Evolutionary conservation across 2,888 invertebrate genomes (phyloP).

Genomic region (Pollenia angustigena): DNA sequence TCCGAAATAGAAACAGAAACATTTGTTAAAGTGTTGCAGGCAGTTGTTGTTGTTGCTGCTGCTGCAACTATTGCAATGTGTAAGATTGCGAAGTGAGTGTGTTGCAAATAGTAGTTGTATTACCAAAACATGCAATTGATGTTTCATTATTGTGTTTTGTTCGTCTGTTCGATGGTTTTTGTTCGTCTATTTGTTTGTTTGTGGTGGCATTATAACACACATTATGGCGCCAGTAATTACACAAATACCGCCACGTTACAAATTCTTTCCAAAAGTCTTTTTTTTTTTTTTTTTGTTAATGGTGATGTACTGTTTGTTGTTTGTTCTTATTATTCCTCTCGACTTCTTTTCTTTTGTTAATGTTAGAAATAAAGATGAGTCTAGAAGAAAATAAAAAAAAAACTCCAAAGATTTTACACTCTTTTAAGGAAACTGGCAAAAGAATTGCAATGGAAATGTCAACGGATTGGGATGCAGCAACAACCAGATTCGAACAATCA

Average conservation of each 20-base stretch:
- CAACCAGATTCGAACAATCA: slow-evolving; percentile 11
- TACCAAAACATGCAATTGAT: slow-evolving; percentile 63
- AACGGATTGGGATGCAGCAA: slow-evolving; percentile 39
- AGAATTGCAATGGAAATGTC: slow-evolving; percentile 37
- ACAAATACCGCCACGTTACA: slow-evolving; percentile 74
- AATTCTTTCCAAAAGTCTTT: slow-evolving; percentile 65
- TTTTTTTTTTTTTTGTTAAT: slow-evolving; percentile 34
- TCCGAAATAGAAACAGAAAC: slow-evolving; percentile 19
- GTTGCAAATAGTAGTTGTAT: slow-evolving; percentile 46
- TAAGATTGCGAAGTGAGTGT: slow-evolving; percentile 2
- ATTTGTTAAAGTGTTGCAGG: slow-evolving; percentile 25
- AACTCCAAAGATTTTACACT: slow-evolving; percentile 38
- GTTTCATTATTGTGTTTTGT: slow-evolving; percentile 56
- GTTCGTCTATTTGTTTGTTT: slow-evolving; percentile 15
- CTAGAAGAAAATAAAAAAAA: not conserved
- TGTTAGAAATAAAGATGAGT: slow-evolving; percentile 64
- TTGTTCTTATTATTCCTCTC: not conserved
- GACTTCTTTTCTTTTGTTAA: slow-evolving; percentile 31
- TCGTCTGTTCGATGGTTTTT: not conserved
- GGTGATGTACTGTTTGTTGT: slow-evolving; percentile 49
- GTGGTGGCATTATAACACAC: slow-evolving; percentile 71
- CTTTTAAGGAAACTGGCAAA: slow-evolving; percentile 62
- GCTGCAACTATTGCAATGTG: not conserved
- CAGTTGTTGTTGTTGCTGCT: not conserved
- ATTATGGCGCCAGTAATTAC: slow-evolving; percentile 76